Evolutionary conservation across 2,113 vertebrate species (phyloP).

Genomic region (Melanocharis versteri): DNA sequence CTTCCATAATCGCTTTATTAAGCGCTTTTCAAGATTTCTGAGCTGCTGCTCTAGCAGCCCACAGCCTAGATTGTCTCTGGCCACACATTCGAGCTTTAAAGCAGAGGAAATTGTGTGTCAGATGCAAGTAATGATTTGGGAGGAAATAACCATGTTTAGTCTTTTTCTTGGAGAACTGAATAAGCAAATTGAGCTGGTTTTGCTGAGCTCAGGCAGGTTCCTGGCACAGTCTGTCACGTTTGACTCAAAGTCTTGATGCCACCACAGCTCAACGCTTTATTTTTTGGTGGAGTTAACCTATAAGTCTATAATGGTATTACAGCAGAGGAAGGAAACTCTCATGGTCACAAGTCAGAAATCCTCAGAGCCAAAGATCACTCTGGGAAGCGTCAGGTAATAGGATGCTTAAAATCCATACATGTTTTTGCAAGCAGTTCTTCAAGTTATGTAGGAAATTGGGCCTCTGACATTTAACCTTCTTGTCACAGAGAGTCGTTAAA

Average conservation of each 20-base stretch:
- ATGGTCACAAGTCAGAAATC: not conserved
- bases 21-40: not conserved
- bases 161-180: not conserved
- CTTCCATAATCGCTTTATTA: not conserved
- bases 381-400: not conserved
- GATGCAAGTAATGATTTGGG: not conserved
- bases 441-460: not conserved
- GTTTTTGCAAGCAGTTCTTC: not conserved
- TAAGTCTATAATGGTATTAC: not conserved
- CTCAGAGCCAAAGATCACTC: not conserved
- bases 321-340: not conserved
- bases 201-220: not conserved
- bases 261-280: not conserved
- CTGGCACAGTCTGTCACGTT: accelerated
- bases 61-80: not conserved
- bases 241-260: not conserved
- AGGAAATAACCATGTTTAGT: not conserved
- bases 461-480: not conserved
- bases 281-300: not conserved
- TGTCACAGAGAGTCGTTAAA: not conserved
- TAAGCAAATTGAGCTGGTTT: accelerated
- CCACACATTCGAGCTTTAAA: not conserved
- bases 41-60: not conserved
- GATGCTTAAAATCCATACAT: not conserved
- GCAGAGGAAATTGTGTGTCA: not conserved